Percentiles rank a stretch among this genome's conserved stretches.
Evolutionary conservation across 2,113 vertebrate species (phyloP).

Genomic region (Cyprinodon brontotheroides): DNA sequence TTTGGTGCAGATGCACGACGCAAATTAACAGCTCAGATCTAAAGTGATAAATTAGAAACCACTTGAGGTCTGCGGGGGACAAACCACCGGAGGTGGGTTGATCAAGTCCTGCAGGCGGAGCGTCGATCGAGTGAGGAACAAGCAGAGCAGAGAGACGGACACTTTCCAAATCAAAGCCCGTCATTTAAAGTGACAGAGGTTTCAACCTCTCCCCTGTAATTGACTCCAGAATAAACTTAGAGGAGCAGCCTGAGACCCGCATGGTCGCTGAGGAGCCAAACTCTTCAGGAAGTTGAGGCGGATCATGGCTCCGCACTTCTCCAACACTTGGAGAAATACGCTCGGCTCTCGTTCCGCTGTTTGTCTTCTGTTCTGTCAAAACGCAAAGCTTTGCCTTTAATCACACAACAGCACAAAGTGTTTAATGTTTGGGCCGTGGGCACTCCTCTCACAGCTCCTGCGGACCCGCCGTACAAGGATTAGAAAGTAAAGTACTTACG

Average conservation of each 20-base stretch:
- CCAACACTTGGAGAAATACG: conserved; percentile 20
- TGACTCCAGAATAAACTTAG: conserved; percentile 4
- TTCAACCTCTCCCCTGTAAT: not conserved
- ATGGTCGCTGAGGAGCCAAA: conserved; percentile 33
- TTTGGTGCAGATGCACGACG: conserved; percentile 4
- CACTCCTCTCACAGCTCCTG: conserved; percentile 22
- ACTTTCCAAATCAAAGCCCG: not conserved
- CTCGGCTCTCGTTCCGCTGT: conserved; percentile 6
- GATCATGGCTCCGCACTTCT: conserved; percentile 63
- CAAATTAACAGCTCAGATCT: not conserved
- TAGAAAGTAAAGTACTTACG: conserved; percentile 73
- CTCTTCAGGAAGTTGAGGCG: conserved; percentile 67
- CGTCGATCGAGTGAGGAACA: conserved; percentile 39
- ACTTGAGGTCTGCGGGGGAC: not conserved
- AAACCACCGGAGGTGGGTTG: conserved; percentile 9
- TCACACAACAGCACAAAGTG: conserved; percentile 16
- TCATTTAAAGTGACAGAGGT: not conserved
- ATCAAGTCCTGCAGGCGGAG: conserved; percentile 23
- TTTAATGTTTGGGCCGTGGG: conserved; percentile 6
- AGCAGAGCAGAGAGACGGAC: not conserved
- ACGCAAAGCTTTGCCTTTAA: not conserved
- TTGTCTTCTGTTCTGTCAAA: not conserved
- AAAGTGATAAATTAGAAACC: not conserved
- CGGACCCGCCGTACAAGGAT: conserved; percentile 12
- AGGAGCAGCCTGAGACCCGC: conserved; percentile 19